Conservation (phyloP, 1,140 invertebrate species). For the Ostrea edulis region DNA sequence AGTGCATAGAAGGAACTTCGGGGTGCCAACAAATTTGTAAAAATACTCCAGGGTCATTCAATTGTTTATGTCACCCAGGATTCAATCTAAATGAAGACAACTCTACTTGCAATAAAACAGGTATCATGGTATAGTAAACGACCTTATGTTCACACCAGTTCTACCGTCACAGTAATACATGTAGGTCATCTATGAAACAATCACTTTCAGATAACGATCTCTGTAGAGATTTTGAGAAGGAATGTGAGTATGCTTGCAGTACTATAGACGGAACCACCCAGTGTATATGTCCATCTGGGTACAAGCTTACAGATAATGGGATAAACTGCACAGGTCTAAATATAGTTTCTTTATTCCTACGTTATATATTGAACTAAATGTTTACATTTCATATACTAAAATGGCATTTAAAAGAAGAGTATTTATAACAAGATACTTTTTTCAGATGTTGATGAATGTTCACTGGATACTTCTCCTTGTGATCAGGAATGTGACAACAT, state of each 20-base stretch:
- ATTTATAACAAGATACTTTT: not conserved
- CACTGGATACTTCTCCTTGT: conserved; percentile 74
- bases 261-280: not conserved
- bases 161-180: too few species aligned
- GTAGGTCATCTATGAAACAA: too few species aligned
- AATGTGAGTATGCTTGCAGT: not conserved
- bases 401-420: not conserved
- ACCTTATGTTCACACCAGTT: not conserved
- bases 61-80: not conserved
- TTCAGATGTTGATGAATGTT: conserved; percentile 8
- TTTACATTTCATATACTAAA: not conserved
- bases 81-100: not conserved
- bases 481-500: conserved; percentile 56
- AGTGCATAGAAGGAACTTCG: not conserved
- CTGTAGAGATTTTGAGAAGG: not conserved
- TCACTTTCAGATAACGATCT: not conserved
- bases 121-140: not conserved
- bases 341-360: not conserved
- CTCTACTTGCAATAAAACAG: not conserved
- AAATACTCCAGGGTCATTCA: not conserved
- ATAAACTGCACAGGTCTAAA: not conserved
- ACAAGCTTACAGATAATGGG: not conserved
- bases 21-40: not conserved
- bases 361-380: not conserved
- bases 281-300: not conserved